phyloP scores from a whole-genome alignment of 2,888 invertebrate species.

The Sarcophaga caerulescens region DNA sequence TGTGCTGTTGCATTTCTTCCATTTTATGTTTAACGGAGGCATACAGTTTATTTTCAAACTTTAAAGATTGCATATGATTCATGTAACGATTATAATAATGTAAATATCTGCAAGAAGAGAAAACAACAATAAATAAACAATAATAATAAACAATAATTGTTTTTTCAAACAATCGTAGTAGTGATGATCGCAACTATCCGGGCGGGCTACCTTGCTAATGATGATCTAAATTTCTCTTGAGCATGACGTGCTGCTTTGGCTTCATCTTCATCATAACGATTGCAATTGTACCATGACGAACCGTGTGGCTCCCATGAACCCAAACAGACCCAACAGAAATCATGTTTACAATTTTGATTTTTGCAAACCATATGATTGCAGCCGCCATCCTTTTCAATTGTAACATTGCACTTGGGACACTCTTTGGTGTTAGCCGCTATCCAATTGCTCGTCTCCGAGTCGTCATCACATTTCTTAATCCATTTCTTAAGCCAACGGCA shows the following conservation, averaged over 20 bases:
- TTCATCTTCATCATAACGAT: constrained; percentile 98
- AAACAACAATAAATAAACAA: constrained; percentile 9
- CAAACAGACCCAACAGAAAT: constrained; percentile 99
- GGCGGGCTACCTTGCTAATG: constrained; percentile 96
- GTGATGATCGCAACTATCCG: too few species aligned
- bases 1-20: constrained; percentile 99
- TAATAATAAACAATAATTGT: not conserved
- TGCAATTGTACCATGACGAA: constrained; percentile 99
- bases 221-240: constrained; percentile 95
- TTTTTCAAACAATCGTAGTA: too few species aligned
- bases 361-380: constrained; percentile 99
- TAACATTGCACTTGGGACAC: constrained; percentile 98
- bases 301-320: constrained; percentile 99
- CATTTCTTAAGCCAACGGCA: constrained; percentile 96
- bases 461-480: constrained; percentile 99
- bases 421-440: constrained; percentile 99
- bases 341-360: constrained; percentile 98
- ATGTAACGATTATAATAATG: constrained; percentile 99
- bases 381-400: constrained; percentile 98
- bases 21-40: constrained; percentile 98
- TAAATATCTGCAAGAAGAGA: constrained; percentile 86
- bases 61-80: constrained; percentile 99
- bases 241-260: constrained; percentile 98
- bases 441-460: constrained; percentile 99
- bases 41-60: constrained; percentile 98